These are phyloP conservation scores for Scaptomyza flava DNA, from an alignment of 2,888 invertebrate species.

Conservation along the genomic window DNA sequence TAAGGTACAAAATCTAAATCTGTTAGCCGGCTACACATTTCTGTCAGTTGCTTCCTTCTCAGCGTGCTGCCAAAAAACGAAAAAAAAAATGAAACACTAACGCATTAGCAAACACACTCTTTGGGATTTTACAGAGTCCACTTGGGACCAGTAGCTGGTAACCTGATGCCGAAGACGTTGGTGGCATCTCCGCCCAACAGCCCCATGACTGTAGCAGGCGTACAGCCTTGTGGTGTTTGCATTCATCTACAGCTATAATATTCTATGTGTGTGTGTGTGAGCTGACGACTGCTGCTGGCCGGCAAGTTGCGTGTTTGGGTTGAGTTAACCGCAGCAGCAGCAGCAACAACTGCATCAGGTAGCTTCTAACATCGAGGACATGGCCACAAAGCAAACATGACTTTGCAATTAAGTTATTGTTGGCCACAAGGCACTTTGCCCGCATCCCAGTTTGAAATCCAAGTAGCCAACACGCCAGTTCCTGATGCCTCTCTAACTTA, in stretches of 20 bases:
- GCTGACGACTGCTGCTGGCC: constrained; percentile 15
- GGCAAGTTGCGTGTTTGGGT: constrained; percentile 29
- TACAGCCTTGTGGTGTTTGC: constrained; percentile 33
- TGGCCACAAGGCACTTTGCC: constrained; percentile 48
- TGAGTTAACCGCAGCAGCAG: constrained; percentile 41
- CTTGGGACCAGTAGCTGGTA: constrained; percentile 6
- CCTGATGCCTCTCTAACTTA: background rate
- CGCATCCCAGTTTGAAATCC: constrained; percentile 28
- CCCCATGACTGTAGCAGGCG: constrained; percentile 11
- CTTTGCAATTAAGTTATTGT: constrained; percentile 82
- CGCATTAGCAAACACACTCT: constrained; percentile 12
- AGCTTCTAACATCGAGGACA: constrained; percentile 40
- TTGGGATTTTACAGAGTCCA: background rate
- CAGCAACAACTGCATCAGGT: constrained; percentile 58
- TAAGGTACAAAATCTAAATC: background rate
- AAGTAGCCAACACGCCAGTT: constrained; percentile 9
- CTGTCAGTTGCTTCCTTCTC: background rate
- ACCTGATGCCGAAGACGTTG: constrained; percentile 3
- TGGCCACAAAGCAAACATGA: constrained; percentile 75
- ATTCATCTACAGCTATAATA: constrained; percentile 36
- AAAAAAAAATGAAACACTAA: background rate
- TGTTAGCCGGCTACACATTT: background rate
- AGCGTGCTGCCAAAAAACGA: background rate
- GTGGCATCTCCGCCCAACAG: background rate
- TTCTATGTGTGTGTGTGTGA: constrained; percentile 13